Evolutionary conservation across 2,797 vertebrate genomes (phyloP), one percentile per base, ranked within the genome.

Genomic region (Saxicola maurus): DNA sequence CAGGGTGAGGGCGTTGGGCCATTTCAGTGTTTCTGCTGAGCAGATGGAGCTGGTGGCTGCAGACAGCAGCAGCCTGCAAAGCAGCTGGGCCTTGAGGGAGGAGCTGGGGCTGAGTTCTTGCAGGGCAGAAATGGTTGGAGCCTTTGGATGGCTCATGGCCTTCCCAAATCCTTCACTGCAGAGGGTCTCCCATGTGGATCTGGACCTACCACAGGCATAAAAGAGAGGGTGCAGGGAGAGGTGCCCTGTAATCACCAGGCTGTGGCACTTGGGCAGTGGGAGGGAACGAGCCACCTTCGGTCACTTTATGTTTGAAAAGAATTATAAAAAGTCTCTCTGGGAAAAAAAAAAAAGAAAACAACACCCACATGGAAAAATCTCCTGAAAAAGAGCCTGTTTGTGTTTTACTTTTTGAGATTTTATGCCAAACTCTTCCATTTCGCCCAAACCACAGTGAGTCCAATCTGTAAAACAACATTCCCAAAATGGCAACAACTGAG

Each of bases 401-500:
- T 92, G 71, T 91, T 92, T 84, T 52, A 82, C 59, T 90, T 84
- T n/a, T 84, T 61, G 45, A 82, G 91, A 80, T 82, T 82, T 80
- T 61, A 55, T 91, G 94, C 94, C 93, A 94, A 89, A 89, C 74
- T 89, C 82, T 89, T 86, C 76, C 74, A 92, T 88, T 96, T 88
- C n/a, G 2, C 83, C 83, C 93, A 94, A 94, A 91, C 89, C 91
- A 53, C 87, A 93, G 90, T 71, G 65, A 78, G 71, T 72, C 88
- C 73, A 69, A 27, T 91, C 93, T 91, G 81, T 94, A 91, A 83
- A 93, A 95, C 86, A 94, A 65, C 93, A 79, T 86, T 93, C 92
- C 94, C 83, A 73, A 94, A 96, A 93, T 82, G 92, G 90, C 91
- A 94, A 89, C 82, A 67, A 75, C 71, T 80, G 72, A 91, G 77